These are phyloP conservation scores for Montipora sp. DNA, from an alignment of 64 coral and sea anemone genomes.

Conservation along the genomic window DNA sequence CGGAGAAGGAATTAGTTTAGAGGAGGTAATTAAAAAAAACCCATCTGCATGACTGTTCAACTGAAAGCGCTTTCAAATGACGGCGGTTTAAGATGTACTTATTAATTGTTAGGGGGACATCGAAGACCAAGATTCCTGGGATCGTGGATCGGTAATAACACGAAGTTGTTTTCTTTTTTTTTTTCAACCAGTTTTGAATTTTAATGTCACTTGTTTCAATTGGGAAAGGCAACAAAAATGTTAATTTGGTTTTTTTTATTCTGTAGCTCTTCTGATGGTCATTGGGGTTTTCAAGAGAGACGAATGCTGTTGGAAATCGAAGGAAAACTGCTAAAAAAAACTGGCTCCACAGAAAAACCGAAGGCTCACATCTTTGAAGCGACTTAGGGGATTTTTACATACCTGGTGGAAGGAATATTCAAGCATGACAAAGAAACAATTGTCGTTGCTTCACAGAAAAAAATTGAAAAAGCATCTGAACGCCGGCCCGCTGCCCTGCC, in stretches of 20 bases:
- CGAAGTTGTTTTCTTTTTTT: neutral
- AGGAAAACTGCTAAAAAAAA: neutral
- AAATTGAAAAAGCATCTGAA: too few species aligned
- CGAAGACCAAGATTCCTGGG: conserved; percentile 66
- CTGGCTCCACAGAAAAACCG: neutral
- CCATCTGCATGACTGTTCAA: neutral
- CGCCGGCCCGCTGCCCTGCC: too few species aligned
- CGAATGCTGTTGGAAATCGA: neutral
- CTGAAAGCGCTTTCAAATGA: neutral
- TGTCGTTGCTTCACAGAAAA: too few species aligned
- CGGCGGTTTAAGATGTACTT: too few species aligned
- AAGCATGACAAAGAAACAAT: too few species aligned
- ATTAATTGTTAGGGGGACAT: conserved; percentile 51
- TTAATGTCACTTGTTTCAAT: neutral
- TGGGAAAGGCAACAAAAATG: neutral
- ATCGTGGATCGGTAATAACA: conserved; percentile 63
- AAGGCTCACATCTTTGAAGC: neutral
- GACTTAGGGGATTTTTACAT: neutral
- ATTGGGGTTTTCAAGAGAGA: neutral
- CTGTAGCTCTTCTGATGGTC: neutral
- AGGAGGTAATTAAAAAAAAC: conserved; percentile 56
- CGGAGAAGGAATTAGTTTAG: conserved; percentile 76
- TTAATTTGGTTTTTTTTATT: neutral
- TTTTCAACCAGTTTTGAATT: neutral
- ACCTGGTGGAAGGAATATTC: neutral